Evolutionary conservation across 1,140 invertebrate species (phyloP).

Genomic region (Papilio aristodemus): DNA sequence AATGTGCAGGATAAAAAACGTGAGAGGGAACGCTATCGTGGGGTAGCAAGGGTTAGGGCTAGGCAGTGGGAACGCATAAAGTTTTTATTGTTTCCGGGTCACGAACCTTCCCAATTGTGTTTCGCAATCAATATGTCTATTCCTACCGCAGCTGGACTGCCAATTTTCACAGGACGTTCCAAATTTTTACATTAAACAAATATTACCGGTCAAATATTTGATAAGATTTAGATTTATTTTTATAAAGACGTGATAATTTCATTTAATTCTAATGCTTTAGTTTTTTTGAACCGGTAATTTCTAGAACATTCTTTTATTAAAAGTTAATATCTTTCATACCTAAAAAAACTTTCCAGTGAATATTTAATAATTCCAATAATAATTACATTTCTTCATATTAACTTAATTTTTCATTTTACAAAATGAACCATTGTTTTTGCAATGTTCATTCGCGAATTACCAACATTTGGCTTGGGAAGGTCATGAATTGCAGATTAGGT

Average conservation of each 20-base stretch:
- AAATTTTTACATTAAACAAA: slow-evolving; percentile 36
- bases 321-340: too few relatives aligned
- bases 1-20: slow-evolving; percentile 33
- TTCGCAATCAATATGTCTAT: slow-evolving; percentile 61
- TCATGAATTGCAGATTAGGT: slow-evolving; percentile 25
- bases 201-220: neutral
- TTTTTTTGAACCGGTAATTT: too few relatives aligned
- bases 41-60: slow-evolving; percentile 27
- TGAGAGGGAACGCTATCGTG: slow-evolving; percentile 35
- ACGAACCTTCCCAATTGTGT: slow-evolving; percentile 50
- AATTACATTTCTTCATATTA: slow-evolving; percentile 32
- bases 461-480: slow-evolving; percentile 16
- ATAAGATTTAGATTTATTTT: too few relatives aligned
- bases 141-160: slow-evolving; percentile 41
- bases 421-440: slow-evolving; percentile 13
- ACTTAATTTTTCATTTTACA: neutral
- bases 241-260: too few relatives aligned
- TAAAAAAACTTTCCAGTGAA: too few relatives aligned
- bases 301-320: too few relatives aligned
- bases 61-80: slow-evolving; percentile 47
- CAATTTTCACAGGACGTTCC: slow-evolving; percentile 28
- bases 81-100: slow-evolving; percentile 68
- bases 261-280: too few relatives aligned
- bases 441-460: slow-evolving; percentile 12
- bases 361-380: neutral